These are phyloP conservation scores for Donacobius atricapilla DNA, from an alignment of 2,113 vertebrate species.

Conservation along the genomic window DNA sequence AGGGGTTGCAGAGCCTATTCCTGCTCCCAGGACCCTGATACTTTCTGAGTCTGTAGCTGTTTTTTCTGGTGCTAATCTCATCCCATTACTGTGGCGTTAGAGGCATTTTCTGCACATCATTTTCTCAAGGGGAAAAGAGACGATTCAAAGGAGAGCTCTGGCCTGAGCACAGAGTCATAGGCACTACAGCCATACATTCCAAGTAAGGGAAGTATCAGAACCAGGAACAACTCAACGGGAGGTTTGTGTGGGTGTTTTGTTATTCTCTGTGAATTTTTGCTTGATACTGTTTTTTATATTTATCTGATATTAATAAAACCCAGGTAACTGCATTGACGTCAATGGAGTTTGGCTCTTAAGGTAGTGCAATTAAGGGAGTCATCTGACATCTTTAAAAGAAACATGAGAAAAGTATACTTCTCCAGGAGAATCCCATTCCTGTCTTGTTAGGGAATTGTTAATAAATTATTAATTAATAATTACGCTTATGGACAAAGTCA, in stretches of 20 bases:
- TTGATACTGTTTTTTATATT: background rate
- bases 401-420: background rate
- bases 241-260: background rate
- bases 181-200: background rate
- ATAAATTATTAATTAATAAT: background rate
- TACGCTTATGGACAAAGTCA: background rate
- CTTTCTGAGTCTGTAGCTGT: background rate
- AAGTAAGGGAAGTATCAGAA: background rate
- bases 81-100: fast-evolving
- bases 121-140: background rate
- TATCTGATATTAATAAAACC: background rate
- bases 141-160: background rate
- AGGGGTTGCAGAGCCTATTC: background rate
- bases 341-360: background rate
- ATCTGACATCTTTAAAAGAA: constrained; percentile 5
- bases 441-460: background rate
- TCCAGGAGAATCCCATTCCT: background rate
- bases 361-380: background rate
- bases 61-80: background rate
- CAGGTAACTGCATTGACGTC: constrained; percentile 26
- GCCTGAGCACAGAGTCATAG: background rate
- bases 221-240: background rate
- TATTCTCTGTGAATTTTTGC: background rate
- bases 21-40: background rate
- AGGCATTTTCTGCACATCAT: background rate